phyloP scores from a whole-genome alignment of 92 coral and sea anemone species.

The Heliopora coerulea region DNA sequence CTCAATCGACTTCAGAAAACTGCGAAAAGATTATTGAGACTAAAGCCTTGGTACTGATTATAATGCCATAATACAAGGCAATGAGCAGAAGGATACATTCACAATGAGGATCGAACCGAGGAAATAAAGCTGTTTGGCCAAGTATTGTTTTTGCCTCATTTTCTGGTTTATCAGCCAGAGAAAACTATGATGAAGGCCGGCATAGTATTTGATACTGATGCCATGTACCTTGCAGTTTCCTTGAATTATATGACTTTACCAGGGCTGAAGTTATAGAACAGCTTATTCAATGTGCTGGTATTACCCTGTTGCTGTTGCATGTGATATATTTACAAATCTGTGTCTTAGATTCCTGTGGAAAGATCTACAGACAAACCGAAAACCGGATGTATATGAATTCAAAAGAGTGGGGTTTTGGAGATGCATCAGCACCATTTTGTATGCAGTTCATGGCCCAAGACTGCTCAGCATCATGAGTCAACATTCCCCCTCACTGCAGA shows the following conservation, averaged over 20 bases:
- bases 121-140: too few species aligned
- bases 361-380: constrained; percentile 1
- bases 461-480: not conserved
- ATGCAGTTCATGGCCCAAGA: constrained; percentile 26
- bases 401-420: constrained; percentile 18
- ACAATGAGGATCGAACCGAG: too few species aligned
- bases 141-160: too few species aligned
- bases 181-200: too few species aligned
- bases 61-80: too few species aligned
- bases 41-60: too few species aligned
- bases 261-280: constrained; percentile 25
- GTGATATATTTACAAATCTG: constrained; percentile 14
- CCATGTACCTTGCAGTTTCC: not conserved
- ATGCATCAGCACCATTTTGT: constrained; percentile 18
- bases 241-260: not conserved
- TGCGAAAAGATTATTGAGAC: too few species aligned
- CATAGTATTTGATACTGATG: constrained; percentile 36
- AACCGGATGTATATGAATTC: constrained; percentile 30
- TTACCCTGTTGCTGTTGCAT: constrained; percentile 20
- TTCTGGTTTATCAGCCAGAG: too few species aligned
- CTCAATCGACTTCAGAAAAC: too few species aligned
- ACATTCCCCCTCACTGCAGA: constrained; percentile 25
- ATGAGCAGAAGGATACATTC: too few species aligned
- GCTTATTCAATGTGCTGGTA: constrained; percentile 19
- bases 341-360: constrained; percentile 34